Evolutionary conservation across 2,113 vertebrate species (phyloP).

Genomic region (Engystomops pustulosus): DNA sequence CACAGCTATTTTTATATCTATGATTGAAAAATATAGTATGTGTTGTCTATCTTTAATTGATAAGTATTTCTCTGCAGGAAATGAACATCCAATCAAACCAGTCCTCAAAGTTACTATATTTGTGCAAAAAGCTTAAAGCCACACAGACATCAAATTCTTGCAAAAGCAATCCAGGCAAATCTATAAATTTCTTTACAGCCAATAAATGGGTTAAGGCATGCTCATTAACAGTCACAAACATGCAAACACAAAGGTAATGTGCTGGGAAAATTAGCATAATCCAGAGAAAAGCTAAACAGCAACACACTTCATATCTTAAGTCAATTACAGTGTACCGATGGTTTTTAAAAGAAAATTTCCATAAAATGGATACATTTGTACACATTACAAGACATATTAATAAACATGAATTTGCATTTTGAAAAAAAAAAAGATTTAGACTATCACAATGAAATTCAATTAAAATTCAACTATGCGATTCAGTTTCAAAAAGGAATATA

Average conservation of each 20-base stretch:
- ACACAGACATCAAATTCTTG: constrained; percentile 19
- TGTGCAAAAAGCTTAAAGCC: constrained; percentile 5
- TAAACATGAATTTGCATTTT: not conserved
- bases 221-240: constrained; percentile 43
- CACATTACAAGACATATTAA: not conserved
- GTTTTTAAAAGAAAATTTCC: not conserved
- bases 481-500: no score
- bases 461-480: no score
- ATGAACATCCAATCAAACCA: not conserved
- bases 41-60: no score
- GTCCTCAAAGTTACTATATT: not conserved
- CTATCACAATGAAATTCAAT: not conserved
- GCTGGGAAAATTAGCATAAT: not conserved
- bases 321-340: not conserved
- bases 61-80: no score
- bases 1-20: no score
- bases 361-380: not conserved
- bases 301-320: not conserved
- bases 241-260: constrained; percentile 32
- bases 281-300: not conserved
- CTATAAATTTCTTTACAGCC: constrained; percentile 35
- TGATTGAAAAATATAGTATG: no score
- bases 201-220: constrained; percentile 35
- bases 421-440: not conserved
- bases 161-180: constrained; percentile 35